Percentiles rank a stretch among this genome's conserved stretches.
Conservation (phyloP, 2,888 invertebrate species). For the Phortica magna region DNA sequence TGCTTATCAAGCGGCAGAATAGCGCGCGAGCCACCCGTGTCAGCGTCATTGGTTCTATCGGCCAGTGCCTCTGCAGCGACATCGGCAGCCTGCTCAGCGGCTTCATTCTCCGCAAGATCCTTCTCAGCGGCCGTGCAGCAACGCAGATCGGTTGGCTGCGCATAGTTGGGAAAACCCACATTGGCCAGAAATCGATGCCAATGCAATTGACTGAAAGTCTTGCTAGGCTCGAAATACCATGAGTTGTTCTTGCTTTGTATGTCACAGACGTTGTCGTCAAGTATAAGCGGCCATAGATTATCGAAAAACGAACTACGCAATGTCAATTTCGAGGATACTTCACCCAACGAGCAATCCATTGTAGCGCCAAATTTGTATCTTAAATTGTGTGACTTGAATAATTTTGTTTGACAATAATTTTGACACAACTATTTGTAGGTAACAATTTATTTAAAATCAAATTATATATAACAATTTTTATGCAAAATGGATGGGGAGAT, state of each 20-base stretch:
- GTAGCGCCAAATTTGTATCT: no score
- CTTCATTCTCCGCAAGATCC: constrained; percentile 33
- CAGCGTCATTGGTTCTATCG: constrained; percentile 23
- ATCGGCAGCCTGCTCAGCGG: constrained; percentile 39
- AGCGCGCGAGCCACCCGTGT: constrained; percentile 27
- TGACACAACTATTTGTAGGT: background rate
- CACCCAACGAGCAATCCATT: constrained; percentile 5
- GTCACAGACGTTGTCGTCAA: constrained; percentile 63
- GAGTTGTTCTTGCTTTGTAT: constrained; percentile 44
- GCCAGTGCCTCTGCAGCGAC: constrained; percentile 31
- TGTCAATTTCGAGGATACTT: constrained; percentile 39
- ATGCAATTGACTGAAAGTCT: constrained; percentile 56
- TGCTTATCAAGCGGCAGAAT: constrained; percentile 55
- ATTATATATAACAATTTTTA: background rate
- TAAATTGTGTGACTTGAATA: background rate
- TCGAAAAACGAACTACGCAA: constrained; percentile 61
- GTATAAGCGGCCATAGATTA: constrained; percentile 68
- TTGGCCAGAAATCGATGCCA: constrained; percentile 60
- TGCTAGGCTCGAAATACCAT: constrained; percentile 58
- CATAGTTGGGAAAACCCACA: constrained; percentile 58
- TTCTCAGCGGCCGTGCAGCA: constrained; percentile 45
- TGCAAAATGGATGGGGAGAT: constrained; percentile 38
- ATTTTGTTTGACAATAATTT: constrained; percentile 1
- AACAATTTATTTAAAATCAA: background rate
- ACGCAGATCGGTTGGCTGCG: constrained; percentile 51